These are phyloP conservation scores for Montipora foliosa DNA, from an alignment of 64 coral and sea anemone genomes.

Conservation along the genomic window DNA sequence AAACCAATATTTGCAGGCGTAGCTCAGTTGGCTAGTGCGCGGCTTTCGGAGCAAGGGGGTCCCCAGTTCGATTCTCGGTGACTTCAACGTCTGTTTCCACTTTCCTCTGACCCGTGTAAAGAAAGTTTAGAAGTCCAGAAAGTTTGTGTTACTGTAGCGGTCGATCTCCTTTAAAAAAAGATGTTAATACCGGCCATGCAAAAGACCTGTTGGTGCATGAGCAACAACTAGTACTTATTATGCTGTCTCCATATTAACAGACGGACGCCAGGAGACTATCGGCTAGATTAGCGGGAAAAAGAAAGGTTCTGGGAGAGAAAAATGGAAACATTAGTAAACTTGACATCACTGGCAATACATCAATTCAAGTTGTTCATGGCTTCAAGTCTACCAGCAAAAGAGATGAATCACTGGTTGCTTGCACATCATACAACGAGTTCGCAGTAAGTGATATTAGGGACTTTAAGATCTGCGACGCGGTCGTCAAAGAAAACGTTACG, in stretches of 20 bases:
- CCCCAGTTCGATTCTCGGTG: no score
- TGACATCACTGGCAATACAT: slow-evolving; percentile 18
- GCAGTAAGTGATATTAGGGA: slow-evolving; percentile 42
- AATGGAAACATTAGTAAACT: slow-evolving; percentile 38
- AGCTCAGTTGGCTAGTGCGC: no score
- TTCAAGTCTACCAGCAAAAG: slow-evolving; percentile 47
- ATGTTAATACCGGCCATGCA: no score
- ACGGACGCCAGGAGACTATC: slow-evolving; percentile 37
- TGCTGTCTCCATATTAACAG: background rate
- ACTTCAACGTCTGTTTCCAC: no score
- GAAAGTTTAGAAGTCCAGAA: no score
- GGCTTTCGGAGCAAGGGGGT: no score
- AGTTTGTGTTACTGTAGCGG: no score
- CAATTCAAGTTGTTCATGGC: slow-evolving; percentile 47
- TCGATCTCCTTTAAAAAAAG: no score
- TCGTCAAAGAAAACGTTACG: no score
- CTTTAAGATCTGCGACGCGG: background rate
- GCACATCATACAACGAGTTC: slow-evolving; percentile 64
- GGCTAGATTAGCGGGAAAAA: slow-evolving; percentile 58
- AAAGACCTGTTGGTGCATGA: no score
- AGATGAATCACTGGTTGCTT: slow-evolving; percentile 53
- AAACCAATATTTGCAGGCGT: no score
- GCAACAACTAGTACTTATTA: background rate
- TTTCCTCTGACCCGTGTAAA: no score
- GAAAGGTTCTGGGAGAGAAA: slow-evolving; percentile 63